Evolutionary conservation across 2,113 vertebrate species (phyloP).

Genomic region (Jaculus jaculus): DNA sequence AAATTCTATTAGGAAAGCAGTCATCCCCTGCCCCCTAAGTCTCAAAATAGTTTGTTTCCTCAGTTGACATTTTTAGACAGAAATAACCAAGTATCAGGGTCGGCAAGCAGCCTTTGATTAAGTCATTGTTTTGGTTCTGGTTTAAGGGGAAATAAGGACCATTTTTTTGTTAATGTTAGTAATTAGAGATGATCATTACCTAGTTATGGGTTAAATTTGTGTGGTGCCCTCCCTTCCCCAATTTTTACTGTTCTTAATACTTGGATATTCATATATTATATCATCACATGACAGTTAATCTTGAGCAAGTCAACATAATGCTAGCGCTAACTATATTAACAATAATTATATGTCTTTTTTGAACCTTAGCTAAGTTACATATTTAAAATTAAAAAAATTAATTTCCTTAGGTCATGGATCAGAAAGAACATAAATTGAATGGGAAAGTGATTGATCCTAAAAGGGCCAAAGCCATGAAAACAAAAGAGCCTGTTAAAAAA

Average conservation of each 20-base stretch:
- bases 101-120: neutral
- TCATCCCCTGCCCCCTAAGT: neutral
- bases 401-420: conserved; percentile 92
- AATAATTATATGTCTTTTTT: conserved; percentile 51
- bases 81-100: too few species aligned
- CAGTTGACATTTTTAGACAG: neutral
- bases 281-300: neutral
- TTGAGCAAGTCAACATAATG: neutral
- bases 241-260: neutral
- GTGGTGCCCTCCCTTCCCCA: neutral
- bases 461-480: conserved; percentile 99
- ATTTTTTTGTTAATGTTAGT: neutral
- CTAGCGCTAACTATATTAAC: conserved; percentile 5
- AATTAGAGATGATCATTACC: conserved; percentile 12
- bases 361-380: conserved; percentile 43
- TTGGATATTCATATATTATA: neutral
- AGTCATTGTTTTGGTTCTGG: conserved; percentile 20
- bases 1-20: neutral
- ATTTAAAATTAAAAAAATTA: conserved; percentile 73
- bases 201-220: conserved; percentile 20
- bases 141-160: neutral
- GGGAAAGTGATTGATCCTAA: conserved; percentile 99
- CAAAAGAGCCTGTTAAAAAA: conserved; percentile 98
- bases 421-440: conserved; percentile 99
- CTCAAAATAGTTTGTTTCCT: neutral